A percentile compares a stretch with the other conserved stretches of the same genome.
Evolutionary conservation across 2,888 invertebrate species (phyloP).

Genomic region (Anagyrus pseudococci): DNA sequence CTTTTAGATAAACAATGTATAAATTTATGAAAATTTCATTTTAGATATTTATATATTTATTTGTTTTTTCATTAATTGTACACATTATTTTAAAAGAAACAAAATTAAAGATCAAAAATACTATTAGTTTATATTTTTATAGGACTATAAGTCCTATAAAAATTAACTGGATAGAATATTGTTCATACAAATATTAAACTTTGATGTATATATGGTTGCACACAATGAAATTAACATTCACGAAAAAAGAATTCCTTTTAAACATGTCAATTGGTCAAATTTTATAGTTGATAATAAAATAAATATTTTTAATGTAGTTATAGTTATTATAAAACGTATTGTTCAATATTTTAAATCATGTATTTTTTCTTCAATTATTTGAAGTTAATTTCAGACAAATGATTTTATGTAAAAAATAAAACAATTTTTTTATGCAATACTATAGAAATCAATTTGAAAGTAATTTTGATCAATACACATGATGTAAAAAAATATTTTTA

Average conservation of each 20-base stretch:
- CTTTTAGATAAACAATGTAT: constrained; percentile 16
- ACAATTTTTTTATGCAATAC: too few species aligned
- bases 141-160: not conserved
- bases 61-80: constrained; percentile 8
- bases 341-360: too few species aligned
- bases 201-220: not conserved
- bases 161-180: not conserved
- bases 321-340: too few species aligned
- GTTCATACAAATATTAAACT: not conserved
- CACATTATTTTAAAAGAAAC: too few species aligned
- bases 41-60: constrained; percentile 7
- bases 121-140: not conserved
- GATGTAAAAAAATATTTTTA: not conserved
- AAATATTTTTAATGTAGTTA: not conserved
- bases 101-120: not conserved
- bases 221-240: not conserved
- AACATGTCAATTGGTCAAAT: not conserved
- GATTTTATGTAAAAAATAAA: too few species aligned
- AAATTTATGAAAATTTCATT: constrained; percentile 1
- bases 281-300: not conserved
- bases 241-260: constrained; percentile 1
- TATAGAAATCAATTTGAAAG: too few species aligned
- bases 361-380: not conserved
- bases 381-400: not conserved
- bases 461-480: not conserved